Percentiles rank a stretch among this genome's conserved stretches.
Conservation (phyloP, 1,140 invertebrate species). For the Orchesella cincta region DNA sequence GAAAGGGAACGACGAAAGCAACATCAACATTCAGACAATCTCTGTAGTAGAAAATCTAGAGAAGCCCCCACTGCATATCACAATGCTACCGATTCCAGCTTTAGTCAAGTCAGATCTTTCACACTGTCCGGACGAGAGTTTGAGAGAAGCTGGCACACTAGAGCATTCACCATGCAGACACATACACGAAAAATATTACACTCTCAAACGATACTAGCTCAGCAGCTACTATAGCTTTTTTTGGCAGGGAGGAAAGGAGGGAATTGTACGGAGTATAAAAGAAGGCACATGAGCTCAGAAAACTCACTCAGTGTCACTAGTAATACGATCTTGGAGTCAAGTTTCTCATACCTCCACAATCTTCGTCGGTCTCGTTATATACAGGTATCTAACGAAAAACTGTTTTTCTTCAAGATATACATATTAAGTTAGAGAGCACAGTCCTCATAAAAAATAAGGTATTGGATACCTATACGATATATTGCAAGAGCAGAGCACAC, state of each 20-base stretch:
- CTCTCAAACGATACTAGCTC: background rate
- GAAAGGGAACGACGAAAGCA: background rate
- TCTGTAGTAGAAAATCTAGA: slow-evolving; percentile 2
- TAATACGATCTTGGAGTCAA: slow-evolving; percentile 8
- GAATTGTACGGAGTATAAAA: background rate
- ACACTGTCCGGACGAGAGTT: slow-evolving; percentile 16
- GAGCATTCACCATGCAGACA: background rate
- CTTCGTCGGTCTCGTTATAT: background rate
- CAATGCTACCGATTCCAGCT: background rate
- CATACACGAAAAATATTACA: background rate
- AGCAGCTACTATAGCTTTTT: background rate
- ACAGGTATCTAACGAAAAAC: background rate
- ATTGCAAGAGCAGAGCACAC: background rate
- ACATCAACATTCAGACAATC: background rate
- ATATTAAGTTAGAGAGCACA: background rate
- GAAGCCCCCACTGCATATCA: background rate
- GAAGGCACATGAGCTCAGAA: background rate
- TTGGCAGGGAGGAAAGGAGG: background rate
- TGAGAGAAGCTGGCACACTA: slow-evolving; percentile 1
- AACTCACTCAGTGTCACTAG: background rate
- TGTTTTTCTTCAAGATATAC: background rate
- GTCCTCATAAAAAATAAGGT: background rate
- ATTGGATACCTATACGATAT: background rate
- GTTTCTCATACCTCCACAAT: background rate
- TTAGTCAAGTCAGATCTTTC: slow-evolving; percentile 23